Conservation (phyloP, 1,140 invertebrate genomes). For the Drosophila nebulosa region DNA sequence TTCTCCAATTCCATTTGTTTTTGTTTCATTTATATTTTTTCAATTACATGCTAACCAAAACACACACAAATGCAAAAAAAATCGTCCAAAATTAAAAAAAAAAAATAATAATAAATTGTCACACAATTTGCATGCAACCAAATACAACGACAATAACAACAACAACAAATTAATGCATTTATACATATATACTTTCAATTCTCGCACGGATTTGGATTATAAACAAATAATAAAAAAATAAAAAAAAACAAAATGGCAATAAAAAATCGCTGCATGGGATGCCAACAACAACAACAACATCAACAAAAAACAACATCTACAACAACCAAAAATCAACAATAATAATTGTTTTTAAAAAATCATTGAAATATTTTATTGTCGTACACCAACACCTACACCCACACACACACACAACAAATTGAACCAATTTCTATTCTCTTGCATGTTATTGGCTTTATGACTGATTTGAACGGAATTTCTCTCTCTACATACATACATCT, state of each 20-base stretch:
- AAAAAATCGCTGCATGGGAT: conserved; percentile 51
- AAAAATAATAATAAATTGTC: conserved; percentile 39
- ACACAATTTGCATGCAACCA: conserved; percentile 46
- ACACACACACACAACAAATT: not conserved
- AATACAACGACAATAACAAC: conserved; percentile 28
- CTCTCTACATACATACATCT: not conserved
- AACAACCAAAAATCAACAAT: conserved; percentile 2
- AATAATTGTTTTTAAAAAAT: conserved; percentile 12
- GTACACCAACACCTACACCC: conserved; percentile 18
- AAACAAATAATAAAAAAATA: not conserved
- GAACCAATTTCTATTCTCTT: conserved; percentile 1
- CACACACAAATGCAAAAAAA: conserved; percentile 37
- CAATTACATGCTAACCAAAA: conserved; percentile 73
- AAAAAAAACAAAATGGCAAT: conserved; percentile 34
- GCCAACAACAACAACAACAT: conserved; percentile 26
- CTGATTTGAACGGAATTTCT: not conserved
- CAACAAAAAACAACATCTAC: not conserved
- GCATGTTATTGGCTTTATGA: conserved; percentile 3
- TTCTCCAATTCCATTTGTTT: conserved; percentile 32
- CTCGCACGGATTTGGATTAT: conserved; percentile 65
- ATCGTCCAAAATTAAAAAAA: conserved; percentile 20
- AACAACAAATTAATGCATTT: conserved; percentile 11
- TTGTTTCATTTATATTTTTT: conserved; percentile 49
- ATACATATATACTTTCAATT: conserved; percentile 37
- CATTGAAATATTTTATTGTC: conserved; percentile 21